phyloP scores from a whole-genome alignment of 2,113 vertebrate species.

The Cochlearius cochlearius region DNA sequence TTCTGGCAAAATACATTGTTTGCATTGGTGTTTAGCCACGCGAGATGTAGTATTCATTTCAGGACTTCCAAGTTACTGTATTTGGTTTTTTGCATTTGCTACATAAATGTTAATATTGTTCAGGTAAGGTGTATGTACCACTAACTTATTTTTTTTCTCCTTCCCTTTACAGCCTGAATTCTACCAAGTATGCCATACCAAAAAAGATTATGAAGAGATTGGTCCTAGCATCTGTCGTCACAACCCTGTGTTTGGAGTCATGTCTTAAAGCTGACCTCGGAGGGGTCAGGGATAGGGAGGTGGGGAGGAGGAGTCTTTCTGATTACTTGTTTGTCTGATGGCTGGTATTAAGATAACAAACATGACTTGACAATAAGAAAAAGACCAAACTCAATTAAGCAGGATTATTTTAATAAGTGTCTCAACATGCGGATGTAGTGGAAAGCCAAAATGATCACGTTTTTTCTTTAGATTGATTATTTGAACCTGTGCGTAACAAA shows the following conservation, averaged over 20 bases:
- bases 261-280: constrained; percentile 87
- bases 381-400: constrained; percentile 83
- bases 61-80: neutral
- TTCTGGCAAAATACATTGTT: neutral
- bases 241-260: constrained; percentile 99
- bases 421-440: constrained; percentile 78
- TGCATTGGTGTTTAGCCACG: neutral
- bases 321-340: constrained; percentile 80
- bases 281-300: constrained; percentile 65
- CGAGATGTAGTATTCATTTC: neutral
- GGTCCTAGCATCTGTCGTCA: constrained; percentile 99
- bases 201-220: constrained; percentile 99
- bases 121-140: neutral
- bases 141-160: neutral
- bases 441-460: constrained; percentile 78
- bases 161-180: constrained; percentile 89
- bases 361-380: constrained; percentile 76
- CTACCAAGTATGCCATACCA: constrained; percentile 99
- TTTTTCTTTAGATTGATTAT: constrained; percentile 80
- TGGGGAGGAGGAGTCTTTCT: constrained; percentile 72
- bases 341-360: constrained; percentile 76
- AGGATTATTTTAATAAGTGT: constrained; percentile 84
- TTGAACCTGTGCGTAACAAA: constrained; percentile 75
- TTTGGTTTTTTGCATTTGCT: neutral
- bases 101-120: neutral